These are phyloP conservation scores for Leucophenga montana DNA, from an alignment of 2,888 invertebrate genomes.

Conservation along the genomic window DNA sequence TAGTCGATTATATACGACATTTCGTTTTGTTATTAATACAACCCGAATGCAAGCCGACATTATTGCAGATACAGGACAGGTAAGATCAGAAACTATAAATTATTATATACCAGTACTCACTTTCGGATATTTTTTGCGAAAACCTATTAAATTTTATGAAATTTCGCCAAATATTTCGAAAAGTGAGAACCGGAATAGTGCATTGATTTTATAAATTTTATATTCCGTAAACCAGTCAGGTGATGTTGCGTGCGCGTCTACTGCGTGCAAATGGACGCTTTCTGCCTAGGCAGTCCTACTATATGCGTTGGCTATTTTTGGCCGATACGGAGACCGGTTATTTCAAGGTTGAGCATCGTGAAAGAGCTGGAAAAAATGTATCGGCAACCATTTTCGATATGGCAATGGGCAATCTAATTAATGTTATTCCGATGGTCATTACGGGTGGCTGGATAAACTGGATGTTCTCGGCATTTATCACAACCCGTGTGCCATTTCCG, in stretches of 20 bases:
- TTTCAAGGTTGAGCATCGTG: slow-evolving; percentile 88
- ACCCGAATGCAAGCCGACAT: slow-evolving; percentile 92
- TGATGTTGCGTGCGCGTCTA: slow-evolving; percentile 89
- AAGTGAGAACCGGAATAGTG: too few relatives aligned
- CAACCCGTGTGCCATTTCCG: slow-evolving; percentile 97
- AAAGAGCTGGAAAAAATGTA: slow-evolving; percentile 87
- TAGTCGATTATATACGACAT: slow-evolving; percentile 94
- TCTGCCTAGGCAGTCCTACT: slow-evolving; percentile 89
- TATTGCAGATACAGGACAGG: slow-evolving; percentile 88
- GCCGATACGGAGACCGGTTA: slow-evolving; percentile 94
- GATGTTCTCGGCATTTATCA: slow-evolving; percentile 98
- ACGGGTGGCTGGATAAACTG: slow-evolving; percentile 99
- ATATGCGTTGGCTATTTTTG: slow-evolving; percentile 91
- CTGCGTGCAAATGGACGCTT: slow-evolving; percentile 94
- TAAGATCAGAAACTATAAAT: slow-evolving; percentile 76
- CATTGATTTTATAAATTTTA: too few relatives aligned
- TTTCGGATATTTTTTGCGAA: slow-evolving; percentile 29
- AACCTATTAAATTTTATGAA: too few relatives aligned
- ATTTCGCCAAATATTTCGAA: too few relatives aligned
- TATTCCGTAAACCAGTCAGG: slow-evolving; percentile 84
- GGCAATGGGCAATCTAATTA: slow-evolving; percentile 96
- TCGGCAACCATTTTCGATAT: slow-evolving; percentile 8
- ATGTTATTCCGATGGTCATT: slow-evolving; percentile 96
- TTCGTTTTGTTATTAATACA: slow-evolving; percentile 93
- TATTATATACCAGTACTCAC: neutral